Base-by-base conservation (phyloP, 2,797 vertebrate species). In the Urocyon cinereoargenteus region DNA sequence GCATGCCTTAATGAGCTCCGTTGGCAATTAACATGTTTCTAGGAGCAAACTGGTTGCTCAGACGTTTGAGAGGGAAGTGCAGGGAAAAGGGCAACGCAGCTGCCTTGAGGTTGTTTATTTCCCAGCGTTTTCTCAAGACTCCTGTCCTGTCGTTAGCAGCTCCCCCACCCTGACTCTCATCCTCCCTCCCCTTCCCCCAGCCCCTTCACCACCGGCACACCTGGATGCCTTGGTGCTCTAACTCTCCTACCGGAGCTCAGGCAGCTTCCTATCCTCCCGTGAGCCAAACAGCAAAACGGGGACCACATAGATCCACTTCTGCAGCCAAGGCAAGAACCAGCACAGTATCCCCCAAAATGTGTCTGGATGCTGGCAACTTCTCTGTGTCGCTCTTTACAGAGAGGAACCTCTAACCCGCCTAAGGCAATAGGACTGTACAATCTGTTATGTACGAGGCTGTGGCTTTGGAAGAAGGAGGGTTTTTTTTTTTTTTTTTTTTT, bases 21-120 rank as follows among this genome's bases (percentile, higher is more conserved):
- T 98, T 98, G 99, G 99, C 99, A 99, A 99, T 99, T 99, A 99
- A 99, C 99, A 99, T 99, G 99, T 99, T 99, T 99, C 99, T 99
- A 98, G 99, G 99, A 99, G 99, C 98, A 99, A 99, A 99, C 99
- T 97, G 99, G 99, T 99, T 99, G 99, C 99, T 99, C 99, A 99
- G 99, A 99, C 99, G 99, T 99, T 99, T 98, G 98, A 99, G 99
- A 99, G 99, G 98, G 98, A 98, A 99, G 99, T 99, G 99, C 99
- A 98, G 99, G 99, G 99, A 99, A 99, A 99, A 99, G 99, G 99
- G 97, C 99, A 99, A 99, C 99, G 98, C 98, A 98, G 98, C 98
- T 98, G 99, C 99, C 99, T 99, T 98, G 97, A 98, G 99, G 98
- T 99, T 99, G 99, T 99, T 99, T 99, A 98, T 99, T 99, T 98